A percentile compares a stretch with the other conserved stretches of the same genome.
Conservation (phyloP, 2,113 vertebrate species). For the Bufo bufo region DNA sequence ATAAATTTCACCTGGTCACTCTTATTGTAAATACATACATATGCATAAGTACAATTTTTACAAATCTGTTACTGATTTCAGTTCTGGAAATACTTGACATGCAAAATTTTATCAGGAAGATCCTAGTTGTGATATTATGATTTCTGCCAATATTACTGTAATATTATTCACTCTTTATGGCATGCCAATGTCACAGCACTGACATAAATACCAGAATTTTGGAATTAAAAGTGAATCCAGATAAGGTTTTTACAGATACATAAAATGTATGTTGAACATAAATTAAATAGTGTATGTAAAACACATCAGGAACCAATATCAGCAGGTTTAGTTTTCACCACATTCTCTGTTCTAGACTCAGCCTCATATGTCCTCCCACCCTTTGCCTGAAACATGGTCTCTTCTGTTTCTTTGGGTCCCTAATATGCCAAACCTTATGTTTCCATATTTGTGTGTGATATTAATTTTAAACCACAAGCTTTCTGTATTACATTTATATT, state of each 20-base stretch:
- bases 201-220: not conserved
- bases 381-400: not conserved
- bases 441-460: not conserved
- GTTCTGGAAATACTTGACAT: not conserved
- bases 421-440: not conserved
- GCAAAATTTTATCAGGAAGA: not conserved
- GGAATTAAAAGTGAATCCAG: not conserved
- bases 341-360: not conserved
- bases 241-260: too few relatives aligned
- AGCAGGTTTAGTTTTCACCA: too few relatives aligned
- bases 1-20: not conserved
- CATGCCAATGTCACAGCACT: not conserved
- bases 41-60: too few relatives aligned
- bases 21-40: too few relatives aligned
- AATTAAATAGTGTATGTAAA: too few relatives aligned
- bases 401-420: not conserved
- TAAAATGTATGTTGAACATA: too few relatives aligned
- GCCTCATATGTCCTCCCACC: not conserved
- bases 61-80: too few relatives aligned
- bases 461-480: not conserved
- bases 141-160: not conserved
- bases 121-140: not conserved
- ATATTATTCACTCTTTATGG: not conserved
- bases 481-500: not conserved
- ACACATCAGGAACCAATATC: too few relatives aligned